phyloP scores from a whole-genome alignment of 2,888 invertebrate genomes.

The Drosophila neonasuta region DNA sequence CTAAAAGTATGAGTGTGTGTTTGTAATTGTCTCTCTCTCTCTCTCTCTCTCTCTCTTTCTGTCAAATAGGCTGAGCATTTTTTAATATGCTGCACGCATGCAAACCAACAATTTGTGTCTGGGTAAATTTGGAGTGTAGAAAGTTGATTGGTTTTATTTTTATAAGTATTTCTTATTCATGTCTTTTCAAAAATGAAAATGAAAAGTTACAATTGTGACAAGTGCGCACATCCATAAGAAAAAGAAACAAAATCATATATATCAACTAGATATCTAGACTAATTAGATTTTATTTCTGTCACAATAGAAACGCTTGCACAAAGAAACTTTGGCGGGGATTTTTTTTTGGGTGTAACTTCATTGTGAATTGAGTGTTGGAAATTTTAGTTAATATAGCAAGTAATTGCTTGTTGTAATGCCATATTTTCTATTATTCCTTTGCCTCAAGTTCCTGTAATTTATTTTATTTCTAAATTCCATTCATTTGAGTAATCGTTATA shows the following conservation, averaged over 20 bases:
- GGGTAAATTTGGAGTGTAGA: slow-evolving; percentile 66
- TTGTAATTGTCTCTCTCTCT: slow-evolving; percentile 3
- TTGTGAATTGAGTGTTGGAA: background rate
- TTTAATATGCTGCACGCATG: slow-evolving; percentile 79
- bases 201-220: slow-evolving; percentile 49
- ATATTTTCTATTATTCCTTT: too few species aligned
- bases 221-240: slow-evolving; percentile 22
- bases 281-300: background rate
- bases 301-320: background rate
- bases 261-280: background rate
- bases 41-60: slow-evolving; percentile 5
- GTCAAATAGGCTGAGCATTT: slow-evolving; percentile 65
- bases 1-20: background rate
- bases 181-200: slow-evolving; percentile 25
- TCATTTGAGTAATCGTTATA: too few species aligned
- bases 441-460: too few species aligned
- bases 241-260: slow-evolving; percentile 2
- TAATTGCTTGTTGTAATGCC: too few species aligned
- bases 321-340: background rate
- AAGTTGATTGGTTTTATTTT: slow-evolving; percentile 71
- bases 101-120: slow-evolving; percentile 70
- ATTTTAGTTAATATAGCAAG: background rate
- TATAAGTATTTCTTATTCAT: slow-evolving; percentile 26
- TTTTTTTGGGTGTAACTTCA: background rate
- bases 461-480: too few species aligned